These are phyloP conservation scores for Coryphaenoides rupestris DNA, from an alignment of 2,113 vertebrate species.

Conservation along the genomic window DNA sequence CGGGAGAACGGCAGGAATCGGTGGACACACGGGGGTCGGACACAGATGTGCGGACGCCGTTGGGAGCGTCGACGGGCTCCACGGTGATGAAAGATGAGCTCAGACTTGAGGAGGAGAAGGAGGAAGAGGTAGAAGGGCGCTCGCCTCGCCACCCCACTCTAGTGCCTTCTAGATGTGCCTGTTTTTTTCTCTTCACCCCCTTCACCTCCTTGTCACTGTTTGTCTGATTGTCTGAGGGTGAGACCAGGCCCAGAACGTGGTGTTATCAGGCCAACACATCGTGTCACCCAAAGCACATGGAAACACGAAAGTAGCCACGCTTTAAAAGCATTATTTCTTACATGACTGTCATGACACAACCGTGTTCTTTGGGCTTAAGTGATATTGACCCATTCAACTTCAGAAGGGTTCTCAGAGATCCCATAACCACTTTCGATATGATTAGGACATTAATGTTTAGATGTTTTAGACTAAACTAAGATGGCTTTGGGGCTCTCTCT, in stretches of 20 bases:
- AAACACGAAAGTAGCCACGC: too few species aligned
- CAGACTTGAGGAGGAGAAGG: constrained; percentile 68
- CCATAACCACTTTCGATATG: too few species aligned
- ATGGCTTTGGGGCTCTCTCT: constrained; percentile 17
- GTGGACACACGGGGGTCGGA: constrained; percentile 77
- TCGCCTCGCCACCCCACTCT: constrained; percentile 32
- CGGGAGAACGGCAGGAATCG: constrained; percentile 73
- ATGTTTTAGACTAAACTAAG: neutral
- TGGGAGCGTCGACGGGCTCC: constrained; percentile 69
- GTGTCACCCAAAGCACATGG: too few species aligned
- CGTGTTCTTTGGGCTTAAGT: too few species aligned
- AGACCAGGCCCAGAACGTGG: neutral
- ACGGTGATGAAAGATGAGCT: constrained; percentile 72
- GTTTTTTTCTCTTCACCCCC: constrained; percentile 44
- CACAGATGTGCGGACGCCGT: constrained; percentile 78
- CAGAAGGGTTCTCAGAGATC: neutral
- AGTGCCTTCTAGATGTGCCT: constrained; percentile 37
- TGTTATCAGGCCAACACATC: too few species aligned
- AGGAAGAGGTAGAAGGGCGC: constrained; percentile 80
- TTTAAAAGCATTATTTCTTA: too few species aligned
- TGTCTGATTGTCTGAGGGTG: constrained; percentile 27
- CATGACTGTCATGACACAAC: too few species aligned
- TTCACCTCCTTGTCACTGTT: too few species aligned
- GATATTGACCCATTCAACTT: neutral
- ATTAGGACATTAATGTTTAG: too few species aligned